phyloP scores from a whole-genome alignment of 1,140 invertebrate genomes.

The Drosophila bocki region DNA sequence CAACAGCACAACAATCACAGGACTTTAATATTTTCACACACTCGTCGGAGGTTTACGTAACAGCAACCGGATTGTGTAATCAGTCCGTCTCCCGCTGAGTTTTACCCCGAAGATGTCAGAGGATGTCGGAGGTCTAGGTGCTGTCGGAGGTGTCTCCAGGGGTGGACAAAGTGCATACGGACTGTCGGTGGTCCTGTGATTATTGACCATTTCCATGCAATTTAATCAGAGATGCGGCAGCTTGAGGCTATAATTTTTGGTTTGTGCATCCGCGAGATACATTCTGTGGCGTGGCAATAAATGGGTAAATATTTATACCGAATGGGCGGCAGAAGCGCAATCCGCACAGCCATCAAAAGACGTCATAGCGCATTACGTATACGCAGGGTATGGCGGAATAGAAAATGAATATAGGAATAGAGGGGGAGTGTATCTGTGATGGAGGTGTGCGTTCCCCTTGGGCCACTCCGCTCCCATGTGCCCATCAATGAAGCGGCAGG shows the following conservation, averaged over 20 bases:
- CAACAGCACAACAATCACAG: conserved; percentile 50
- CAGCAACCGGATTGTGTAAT: conserved; percentile 73
- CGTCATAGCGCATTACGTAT: conserved; percentile 79
- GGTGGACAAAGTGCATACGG: conserved; percentile 3
- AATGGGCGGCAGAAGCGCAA: conserved; percentile 4
- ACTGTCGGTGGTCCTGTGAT: conserved; percentile 32
- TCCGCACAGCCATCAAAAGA: conserved; percentile 57
- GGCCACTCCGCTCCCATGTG: neutral
- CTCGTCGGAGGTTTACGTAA: conserved; percentile 65
- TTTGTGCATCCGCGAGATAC: conserved; percentile 30
- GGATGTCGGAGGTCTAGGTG: neutral
- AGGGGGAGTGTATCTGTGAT: neutral
- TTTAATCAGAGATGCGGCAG: conserved; percentile 20
- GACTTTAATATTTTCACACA: conserved; percentile 68
- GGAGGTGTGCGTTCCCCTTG: neutral
- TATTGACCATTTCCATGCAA: conserved; percentile 20
- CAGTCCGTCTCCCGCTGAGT: conserved; percentile 19
- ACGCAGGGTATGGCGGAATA: conserved; percentile 55
- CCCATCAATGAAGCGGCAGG: conserved; percentile 74
- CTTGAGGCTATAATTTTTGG: conserved; percentile 6
- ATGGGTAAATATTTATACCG: conserved; percentile 37
- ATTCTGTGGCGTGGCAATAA: conserved; percentile 22
- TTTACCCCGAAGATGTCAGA: conserved; percentile 1
- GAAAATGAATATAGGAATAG: conserved; percentile 2
- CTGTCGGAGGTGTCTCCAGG: neutral